Conservation (phyloP, 2,888 invertebrate genomes). For the Stictocephala bisonia region DNA sequence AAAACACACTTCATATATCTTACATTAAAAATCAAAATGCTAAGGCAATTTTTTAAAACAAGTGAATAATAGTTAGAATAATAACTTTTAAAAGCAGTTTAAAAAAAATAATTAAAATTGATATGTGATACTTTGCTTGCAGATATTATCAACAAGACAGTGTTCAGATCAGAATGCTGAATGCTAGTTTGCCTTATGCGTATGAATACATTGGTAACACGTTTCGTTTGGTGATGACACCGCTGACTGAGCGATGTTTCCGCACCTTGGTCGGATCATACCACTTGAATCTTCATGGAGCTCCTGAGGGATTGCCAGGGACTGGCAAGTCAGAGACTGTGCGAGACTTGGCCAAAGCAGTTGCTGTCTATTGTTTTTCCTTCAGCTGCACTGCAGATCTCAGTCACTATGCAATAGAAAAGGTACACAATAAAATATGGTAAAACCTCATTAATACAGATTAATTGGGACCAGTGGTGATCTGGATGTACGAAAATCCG, state of each 20-base stretch:
- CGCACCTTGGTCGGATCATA: slow-evolving; percentile 86
- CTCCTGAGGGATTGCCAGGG: slow-evolving; percentile 86
- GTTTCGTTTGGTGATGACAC: slow-evolving; percentile 80
- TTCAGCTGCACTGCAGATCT: slow-evolving; percentile 90
- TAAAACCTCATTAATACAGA: too few species aligned
- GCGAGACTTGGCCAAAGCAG: slow-evolving; percentile 91
- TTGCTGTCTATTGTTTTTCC: slow-evolving; percentile 90
- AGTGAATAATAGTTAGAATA: too few species aligned
- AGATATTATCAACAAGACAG: slow-evolving; percentile 80
- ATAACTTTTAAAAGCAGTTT: too few species aligned
- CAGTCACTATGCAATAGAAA: slow-evolving; percentile 88
- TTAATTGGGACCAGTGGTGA: too few species aligned
- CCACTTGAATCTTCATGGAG: slow-evolving; percentile 86
- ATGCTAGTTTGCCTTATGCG: slow-evolving; percentile 81
- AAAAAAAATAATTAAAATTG: neutral
- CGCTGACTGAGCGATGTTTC: slow-evolving; percentile 82
- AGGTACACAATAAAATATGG: too few species aligned
- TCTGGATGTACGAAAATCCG: too few species aligned
- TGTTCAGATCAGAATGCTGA: slow-evolving; percentile 78
- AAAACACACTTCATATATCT: too few species aligned
- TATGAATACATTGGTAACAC: slow-evolving; percentile 89
- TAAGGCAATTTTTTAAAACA: too few species aligned
- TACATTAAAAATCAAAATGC: too few species aligned
- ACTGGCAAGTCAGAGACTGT: slow-evolving; percentile 93
- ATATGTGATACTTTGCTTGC: slow-evolving; percentile 9